Percentiles rank a stretch among this genome's conserved stretches.
Conservation (phyloP, 2,888 invertebrate species). For the Ormyrus nitidulus region DNA sequence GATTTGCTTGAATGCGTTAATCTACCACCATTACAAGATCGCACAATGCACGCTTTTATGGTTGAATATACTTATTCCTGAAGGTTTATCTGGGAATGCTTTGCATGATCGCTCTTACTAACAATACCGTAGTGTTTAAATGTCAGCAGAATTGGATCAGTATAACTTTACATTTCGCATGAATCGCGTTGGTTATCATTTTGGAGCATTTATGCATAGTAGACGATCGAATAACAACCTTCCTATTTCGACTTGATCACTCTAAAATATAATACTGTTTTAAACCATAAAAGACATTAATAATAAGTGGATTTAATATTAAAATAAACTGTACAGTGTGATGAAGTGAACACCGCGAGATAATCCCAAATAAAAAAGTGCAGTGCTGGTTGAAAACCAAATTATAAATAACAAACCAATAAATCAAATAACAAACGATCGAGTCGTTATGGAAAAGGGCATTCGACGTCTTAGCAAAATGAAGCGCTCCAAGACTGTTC, state of each 20-base stretch:
- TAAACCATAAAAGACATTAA: neutral
- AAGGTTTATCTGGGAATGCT: conserved; percentile 1
- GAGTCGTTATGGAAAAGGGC: neutral
- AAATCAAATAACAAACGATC: conserved; percentile 20
- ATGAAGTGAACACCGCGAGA: conserved; percentile 9
- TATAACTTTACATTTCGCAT: conserved; percentile 25
- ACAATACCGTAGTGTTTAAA: conserved; percentile 3
- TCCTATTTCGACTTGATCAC: conserved; percentile 19
- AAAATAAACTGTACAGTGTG: neutral
- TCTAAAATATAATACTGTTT: neutral
- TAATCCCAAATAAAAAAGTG: conserved; percentile 4
- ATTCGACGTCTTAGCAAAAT: neutral
- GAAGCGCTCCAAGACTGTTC: conserved; percentile 57
- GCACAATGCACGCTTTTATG: too few species aligned
- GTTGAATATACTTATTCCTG: neutral
- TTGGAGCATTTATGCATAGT: conserved; percentile 5
- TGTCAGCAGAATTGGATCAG: neutral
- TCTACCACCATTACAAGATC: too few species aligned
- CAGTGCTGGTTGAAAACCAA: neutral
- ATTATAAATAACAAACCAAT: neutral
- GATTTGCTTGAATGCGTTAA: too few species aligned
- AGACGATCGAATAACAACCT: neutral
- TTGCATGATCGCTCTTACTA: neutral
- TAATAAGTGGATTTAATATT: neutral
- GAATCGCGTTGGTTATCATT: conserved; percentile 8